Evolutionary conservation across 2,113 vertebrate species (phyloP), one percentile per base, ranked within the genome.

Genomic region (Cavia aperea): DNA sequence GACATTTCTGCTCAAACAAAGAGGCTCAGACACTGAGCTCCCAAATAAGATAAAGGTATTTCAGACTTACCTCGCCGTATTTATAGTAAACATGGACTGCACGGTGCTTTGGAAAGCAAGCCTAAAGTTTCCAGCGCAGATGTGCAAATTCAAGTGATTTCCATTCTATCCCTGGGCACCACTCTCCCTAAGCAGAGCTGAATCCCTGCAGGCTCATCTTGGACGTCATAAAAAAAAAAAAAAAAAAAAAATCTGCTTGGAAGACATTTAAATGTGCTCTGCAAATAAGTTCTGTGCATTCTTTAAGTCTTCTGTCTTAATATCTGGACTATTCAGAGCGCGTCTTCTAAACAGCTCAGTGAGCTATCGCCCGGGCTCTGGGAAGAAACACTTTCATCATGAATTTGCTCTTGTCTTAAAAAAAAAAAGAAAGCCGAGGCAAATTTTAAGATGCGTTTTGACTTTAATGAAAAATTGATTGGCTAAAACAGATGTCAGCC

Each of bases 1-100:
- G 98, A 98, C 98, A 98, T 97, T 96, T 98, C 97, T 97, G 96
- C 97, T 98, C 97, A 98, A 97, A 98, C 96, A 98, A 97, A 97
- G 96, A 97, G 91, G 94, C 96, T 95, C 92, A 96, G 97, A 97
- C 97, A 97, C 82, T 96, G 97, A 97, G 97, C 96, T 96, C 95
- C 94, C 95, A 97, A 98, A 97, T 97, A 97, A 97, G 96, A 97
- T 97, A 97, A 97, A 98, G 97, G 98, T 98, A 97, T 98, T 97
- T 97, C 96, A 98, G 95, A 95, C 97, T 98, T 97, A 98, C 97
- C 97, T 98, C 97, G 2, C 89, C 81, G 83, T 96, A 97, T 94
- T 96, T 96, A 97, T 97, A 97, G 96, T 97, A 98, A 98, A 97
- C 96, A 97, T 0, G 58, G 95, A 95, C 96, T 92, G 91, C 92